Base-by-base conservation (phyloP, 2,797 vertebrate genomes). In the Schizopygopsis malacanthus region DNA sequence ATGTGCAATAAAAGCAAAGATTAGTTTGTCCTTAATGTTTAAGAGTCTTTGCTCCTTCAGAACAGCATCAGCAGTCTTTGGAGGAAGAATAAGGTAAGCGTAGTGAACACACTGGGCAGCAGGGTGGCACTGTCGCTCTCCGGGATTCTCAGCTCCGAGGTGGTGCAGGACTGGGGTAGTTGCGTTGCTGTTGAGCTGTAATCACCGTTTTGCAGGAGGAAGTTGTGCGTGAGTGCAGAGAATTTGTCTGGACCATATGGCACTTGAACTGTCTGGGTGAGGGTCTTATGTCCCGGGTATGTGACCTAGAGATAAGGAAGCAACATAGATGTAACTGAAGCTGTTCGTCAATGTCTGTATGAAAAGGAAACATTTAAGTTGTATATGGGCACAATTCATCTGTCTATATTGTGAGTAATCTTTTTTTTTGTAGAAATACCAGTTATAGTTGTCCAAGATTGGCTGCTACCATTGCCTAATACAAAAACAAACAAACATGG, bases 141-240 rank as follows among this genome's bases (percentile, higher is more conserved):
- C 25, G 7, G 9, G 13, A 56, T 9, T 16, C 25, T 47, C 13
- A 11, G 4, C 25, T 6, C 3, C 6, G 75, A 22, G n/a, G 22
- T 54, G 18, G 2, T 7, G 9, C 79, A 81, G 3, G 22, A 47
- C 25, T 22, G 25, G 25, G 61, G 65, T 1, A 22, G 11, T 59
- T 79, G 45, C 18, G 45, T 18, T 25, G 10, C 41, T 0, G 6
- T 2, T 9, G 69, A 20, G 73, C 50, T 12, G 52, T 41, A 78
- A 33, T 39, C 41, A 25, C n/a, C 15, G 25, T 69, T 81, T 54
- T 63, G 52, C 37, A 90, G 85, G 79, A 91, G 92, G 88, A 97
- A 94, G 90, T 96, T 92, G 5, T 91, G 90, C 76, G 87, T 93
- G 87, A 95, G 80, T 85, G 96, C 96, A 20, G 92, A 94, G 89